phyloP scores from a whole-genome alignment of 2,113 vertebrate species.

The Acrocephalus kingi region DNA sequence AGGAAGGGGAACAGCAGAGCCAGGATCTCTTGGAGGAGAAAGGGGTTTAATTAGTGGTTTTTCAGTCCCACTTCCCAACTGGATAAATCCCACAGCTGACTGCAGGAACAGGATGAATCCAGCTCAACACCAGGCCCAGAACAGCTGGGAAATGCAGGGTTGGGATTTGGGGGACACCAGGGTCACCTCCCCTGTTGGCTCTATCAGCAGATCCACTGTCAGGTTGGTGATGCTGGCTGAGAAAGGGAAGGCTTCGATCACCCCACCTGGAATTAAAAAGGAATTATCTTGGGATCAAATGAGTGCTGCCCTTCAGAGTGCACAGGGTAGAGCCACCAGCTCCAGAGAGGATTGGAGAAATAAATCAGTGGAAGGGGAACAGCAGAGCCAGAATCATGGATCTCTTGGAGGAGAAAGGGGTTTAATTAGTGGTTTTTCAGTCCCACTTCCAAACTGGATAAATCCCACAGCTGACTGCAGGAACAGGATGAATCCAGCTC shows the following conservation, averaged over 20 bases:
- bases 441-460: neutral
- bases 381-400: neutral
- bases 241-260: constrained; percentile 84
- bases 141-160: neutral
- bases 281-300: neutral
- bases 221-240: constrained; percentile 81
- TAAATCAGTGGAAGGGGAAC: neutral
- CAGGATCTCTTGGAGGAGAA: neutral
- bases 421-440: neutral
- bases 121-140: neutral
- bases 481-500: neutral
- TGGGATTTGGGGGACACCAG: too few relatives aligned
- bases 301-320: neutral
- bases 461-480: neutral
- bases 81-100: neutral
- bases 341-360: neutral
- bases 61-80: neutral
- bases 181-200: constrained; percentile 79
- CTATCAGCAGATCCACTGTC: constrained; percentile 87
- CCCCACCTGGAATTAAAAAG: constrained; percentile 75
- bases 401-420: neutral
- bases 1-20: neutral
- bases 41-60: neutral
- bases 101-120: neutral
- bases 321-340: neutral